Evolutionary conservation across 1,140 invertebrate species (phyloP).

Genomic region (Macrobrachium rosenbergii): DNA sequence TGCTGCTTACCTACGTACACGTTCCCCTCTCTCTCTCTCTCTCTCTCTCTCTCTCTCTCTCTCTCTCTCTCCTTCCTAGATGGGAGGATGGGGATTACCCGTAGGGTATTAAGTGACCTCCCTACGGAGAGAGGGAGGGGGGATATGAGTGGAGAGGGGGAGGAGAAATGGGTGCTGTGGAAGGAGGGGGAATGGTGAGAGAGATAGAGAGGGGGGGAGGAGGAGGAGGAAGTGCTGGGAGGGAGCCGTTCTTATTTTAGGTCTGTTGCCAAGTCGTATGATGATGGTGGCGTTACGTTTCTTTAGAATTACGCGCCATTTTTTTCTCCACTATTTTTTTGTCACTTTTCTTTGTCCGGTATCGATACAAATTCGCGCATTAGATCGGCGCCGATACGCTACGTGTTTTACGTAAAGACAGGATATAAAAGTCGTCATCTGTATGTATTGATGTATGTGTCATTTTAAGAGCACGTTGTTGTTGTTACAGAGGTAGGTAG

Average conservation of each 20-base stretch:
- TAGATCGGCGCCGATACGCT: neutral
- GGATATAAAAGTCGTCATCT: neutral
- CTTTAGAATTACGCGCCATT: too few relatives aligned
- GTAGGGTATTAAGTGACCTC: too few relatives aligned
- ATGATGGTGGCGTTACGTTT: too few relatives aligned
- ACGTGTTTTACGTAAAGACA: neutral
- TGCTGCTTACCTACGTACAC: too few relatives aligned
- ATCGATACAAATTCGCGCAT: neutral
- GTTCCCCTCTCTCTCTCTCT: neutral
- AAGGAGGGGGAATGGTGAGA: neutral
- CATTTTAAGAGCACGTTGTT: neutral
- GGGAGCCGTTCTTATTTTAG: neutral
- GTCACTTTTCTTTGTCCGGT: too few relatives aligned
- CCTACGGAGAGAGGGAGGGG: too few relatives aligned
- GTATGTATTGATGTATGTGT: neutral
- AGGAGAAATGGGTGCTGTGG: too few relatives aligned
- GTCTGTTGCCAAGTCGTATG: too few relatives aligned
- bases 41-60: conserved; percentile 11
- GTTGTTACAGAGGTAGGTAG: neutral
- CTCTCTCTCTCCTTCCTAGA: neutral
- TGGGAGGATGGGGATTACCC: too few relatives aligned
- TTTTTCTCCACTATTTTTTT: too few relatives aligned
- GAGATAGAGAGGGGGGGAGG: neutral
- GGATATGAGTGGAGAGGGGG: too few relatives aligned
- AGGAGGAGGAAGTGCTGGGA: neutral